phyloP scores from a whole-genome alignment of 2,888 invertebrate genomes.

The Tromatobia lineatoria region DNA sequence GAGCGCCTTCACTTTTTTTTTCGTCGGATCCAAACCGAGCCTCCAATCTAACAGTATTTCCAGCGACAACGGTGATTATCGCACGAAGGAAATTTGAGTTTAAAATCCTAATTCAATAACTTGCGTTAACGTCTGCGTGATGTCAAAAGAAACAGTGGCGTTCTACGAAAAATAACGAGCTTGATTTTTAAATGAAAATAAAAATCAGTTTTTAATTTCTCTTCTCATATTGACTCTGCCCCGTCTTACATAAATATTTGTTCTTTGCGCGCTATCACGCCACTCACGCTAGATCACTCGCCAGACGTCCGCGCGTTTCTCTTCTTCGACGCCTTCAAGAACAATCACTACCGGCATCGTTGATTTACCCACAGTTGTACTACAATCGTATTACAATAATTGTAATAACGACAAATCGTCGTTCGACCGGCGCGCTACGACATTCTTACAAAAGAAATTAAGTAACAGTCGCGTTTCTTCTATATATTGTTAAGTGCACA shows the following conservation, averaged over 20 bases:
- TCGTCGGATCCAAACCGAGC: conserved; percentile 40
- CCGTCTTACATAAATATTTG: conserved; percentile 40
- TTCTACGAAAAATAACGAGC: neutral
- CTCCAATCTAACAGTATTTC: conserved; percentile 47
- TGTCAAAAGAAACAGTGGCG: neutral
- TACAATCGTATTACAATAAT: conserved; percentile 50
- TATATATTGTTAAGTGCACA: conserved; percentile 61
- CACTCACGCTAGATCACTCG: conserved; percentile 59
- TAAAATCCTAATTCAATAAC: conserved; percentile 45
- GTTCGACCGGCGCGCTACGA: conserved; percentile 42
- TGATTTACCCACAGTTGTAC: conserved; percentile 18
- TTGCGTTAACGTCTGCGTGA: neutral
- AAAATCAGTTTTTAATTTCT: conserved; percentile 71
- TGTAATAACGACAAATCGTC: conserved; percentile 48
- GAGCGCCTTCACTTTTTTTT: conserved; percentile 35
- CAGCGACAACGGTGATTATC: conserved; percentile 43
- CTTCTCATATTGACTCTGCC: conserved; percentile 22
- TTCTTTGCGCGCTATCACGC: conserved; percentile 24
- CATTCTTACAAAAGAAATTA: conserved; percentile 62
- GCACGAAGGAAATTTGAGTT: conserved; percentile 43
- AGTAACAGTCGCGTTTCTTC: conserved; percentile 53
- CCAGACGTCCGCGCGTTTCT: conserved; percentile 47
- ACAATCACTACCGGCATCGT: conserved; percentile 11
- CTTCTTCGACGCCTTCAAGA: neutral
- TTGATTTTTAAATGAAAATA: conserved; percentile 62